Conservation (phyloP, 2,888 invertebrate species). For the Prionchulus punctatus region DNA sequence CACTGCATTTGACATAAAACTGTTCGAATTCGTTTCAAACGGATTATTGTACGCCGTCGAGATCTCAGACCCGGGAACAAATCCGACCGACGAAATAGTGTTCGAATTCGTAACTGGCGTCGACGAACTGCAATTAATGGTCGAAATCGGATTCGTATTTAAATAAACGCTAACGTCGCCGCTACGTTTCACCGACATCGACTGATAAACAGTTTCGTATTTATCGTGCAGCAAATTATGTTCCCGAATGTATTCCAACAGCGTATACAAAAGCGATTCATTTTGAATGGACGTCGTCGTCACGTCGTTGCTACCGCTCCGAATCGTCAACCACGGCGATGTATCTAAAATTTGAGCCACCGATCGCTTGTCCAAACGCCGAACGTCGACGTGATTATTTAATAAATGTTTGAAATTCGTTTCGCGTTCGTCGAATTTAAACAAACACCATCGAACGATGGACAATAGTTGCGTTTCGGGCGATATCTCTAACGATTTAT, state of each 20-base stretch:
- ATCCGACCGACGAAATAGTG: too few relatives aligned
- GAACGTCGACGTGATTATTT: neutral
- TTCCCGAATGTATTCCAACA: conserved; percentile 20
- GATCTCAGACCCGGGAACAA: too few relatives aligned
- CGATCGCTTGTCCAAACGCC: neutral
- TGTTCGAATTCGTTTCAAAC: too few relatives aligned
- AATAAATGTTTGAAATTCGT: conserved; percentile 43
- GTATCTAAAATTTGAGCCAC: neutral
- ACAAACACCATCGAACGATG: conserved; percentile 43
- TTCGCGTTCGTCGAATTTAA: conserved; percentile 40
- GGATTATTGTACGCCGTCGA: too few relatives aligned
- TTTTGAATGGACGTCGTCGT: neutral
- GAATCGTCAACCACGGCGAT: conserved; percentile 16
- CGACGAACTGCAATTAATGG: neutral
- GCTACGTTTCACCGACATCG: conserved; percentile 13
- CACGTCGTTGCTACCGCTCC: neutral
- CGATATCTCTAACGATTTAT: neutral
- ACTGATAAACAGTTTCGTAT: conserved; percentile 17
- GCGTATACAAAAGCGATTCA: neutral
- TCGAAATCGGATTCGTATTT: conserved; percentile 2
- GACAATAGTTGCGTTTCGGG: conserved; percentile 33
- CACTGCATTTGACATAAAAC: too few relatives aligned
- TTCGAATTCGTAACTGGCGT: neutral
- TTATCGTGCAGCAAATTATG: conserved; percentile 36
- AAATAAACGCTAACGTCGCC: conserved; percentile 13